phyloP scores from a whole-genome alignment of 2,888 invertebrate genomes.

The Drosophila merina region DNA sequence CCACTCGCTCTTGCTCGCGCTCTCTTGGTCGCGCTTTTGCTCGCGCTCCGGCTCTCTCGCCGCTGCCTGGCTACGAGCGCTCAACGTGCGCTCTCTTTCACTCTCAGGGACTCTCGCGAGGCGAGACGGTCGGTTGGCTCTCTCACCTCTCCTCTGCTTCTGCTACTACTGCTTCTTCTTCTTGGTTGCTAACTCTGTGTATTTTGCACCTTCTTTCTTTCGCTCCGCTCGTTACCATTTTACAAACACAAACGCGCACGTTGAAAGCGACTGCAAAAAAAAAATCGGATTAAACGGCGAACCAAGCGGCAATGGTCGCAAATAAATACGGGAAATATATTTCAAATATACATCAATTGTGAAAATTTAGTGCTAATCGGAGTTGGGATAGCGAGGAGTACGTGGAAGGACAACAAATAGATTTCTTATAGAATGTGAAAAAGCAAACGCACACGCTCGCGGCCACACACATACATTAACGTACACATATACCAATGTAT shows the following conservation, averaged over 20 bases:
- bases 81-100: conserved; percentile 43
- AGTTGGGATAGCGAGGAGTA: neutral
- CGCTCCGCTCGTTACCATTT: conserved; percentile 67
- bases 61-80: neutral
- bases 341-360: conserved; percentile 8
- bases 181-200: conserved; percentile 36
- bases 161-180: conserved; percentile 18
- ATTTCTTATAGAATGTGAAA: conserved; percentile 76
- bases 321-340: conserved; percentile 21
- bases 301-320: conserved; percentile 1
- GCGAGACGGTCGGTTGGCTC: conserved; percentile 9
- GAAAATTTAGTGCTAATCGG: conserved; percentile 37
- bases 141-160: conserved; percentile 10
- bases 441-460: conserved; percentile 12
- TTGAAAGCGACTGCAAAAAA: conserved; percentile 58
- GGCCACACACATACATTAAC: conserved; percentile 47
- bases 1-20: conserved; percentile 30
- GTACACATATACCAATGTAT: conserved; percentile 18
- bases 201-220: conserved; percentile 74
- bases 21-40: conserved; percentile 15
- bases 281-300: conserved; percentile 39
- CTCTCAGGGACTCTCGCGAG: conserved; percentile 7
- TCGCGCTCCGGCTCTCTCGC: conserved; percentile 27
- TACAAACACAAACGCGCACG: conserved; percentile 73
- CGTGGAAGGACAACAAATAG: conserved; percentile 50